Conservation (phyloP, 2,888 invertebrate genomes). For the Nomada fabriciana region DNA sequence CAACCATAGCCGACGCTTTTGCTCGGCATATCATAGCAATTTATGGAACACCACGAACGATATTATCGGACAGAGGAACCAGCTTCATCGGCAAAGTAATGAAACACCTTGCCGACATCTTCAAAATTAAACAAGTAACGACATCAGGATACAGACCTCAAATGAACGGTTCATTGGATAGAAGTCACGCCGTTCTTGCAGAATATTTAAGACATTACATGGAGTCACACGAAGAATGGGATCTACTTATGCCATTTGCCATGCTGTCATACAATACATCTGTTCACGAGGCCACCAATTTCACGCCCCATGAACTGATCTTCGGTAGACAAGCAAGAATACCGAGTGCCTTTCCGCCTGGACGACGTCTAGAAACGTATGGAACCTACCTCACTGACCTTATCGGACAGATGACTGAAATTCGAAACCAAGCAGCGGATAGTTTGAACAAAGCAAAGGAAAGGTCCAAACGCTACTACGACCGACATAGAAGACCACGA, state of each 20-base stretch:
- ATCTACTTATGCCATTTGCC: slow-evolving; percentile 8
- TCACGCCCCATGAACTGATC: slow-evolving; percentile 13
- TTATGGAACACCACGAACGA: too few species aligned
- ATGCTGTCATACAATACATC: slow-evolving; percentile 11
- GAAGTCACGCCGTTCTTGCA: neutral
- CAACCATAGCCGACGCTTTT: too few species aligned
- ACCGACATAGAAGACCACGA: neutral
- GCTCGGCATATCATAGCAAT: too few species aligned
- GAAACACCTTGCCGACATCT: neutral
- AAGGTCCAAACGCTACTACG: slow-evolving; percentile 3
- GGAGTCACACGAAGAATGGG: slow-evolving; percentile 11
- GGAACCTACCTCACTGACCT: neutral
- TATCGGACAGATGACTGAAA: neutral
- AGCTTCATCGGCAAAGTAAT: too few species aligned
- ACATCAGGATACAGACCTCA: slow-evolving; percentile 11
- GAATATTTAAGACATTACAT: neutral
- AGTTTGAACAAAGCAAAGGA: slow-evolving; percentile 5
- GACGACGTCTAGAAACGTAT: neutral
- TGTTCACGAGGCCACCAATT: slow-evolving; percentile 20
- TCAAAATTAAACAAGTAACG: slow-evolving; percentile 23
- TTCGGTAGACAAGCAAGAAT: slow-evolving; percentile 17
- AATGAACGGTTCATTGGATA: slow-evolving; percentile 11
- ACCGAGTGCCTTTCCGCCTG: neutral
- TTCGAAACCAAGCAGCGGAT: neutral
- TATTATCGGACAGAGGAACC: too few species aligned